Base-by-base conservation (phyloP, 2,888 invertebrate species). In the Gari tellinella region DNA sequence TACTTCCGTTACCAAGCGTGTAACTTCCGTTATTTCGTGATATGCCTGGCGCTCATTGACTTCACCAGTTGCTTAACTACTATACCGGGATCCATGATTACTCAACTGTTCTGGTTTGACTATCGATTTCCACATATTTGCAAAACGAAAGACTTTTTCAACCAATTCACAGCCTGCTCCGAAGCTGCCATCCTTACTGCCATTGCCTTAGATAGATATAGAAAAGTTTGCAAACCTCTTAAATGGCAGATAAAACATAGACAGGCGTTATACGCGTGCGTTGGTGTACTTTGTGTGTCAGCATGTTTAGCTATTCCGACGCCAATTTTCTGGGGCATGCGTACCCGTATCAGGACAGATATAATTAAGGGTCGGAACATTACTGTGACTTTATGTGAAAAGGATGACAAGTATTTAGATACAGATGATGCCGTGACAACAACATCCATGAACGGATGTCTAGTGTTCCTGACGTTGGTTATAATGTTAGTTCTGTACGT, bases 1-100 rank as follows among this genome's bases (percentile, higher is more conserved):
- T 17, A 38, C 8, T 51, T 43, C 43, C 56, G 37, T 5, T 72
- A 72, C 46, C 41, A 56, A 31, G 38, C 25, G 15, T 64, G 73
- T 37, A 73, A 67, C 25, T 73, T 67, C 46, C 53, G 61, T 17
- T 52, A 57, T 14, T 72, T 72, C 40, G 72, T 67, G n/a, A 17
- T 72, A 15, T 52, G 66, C 19, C 55, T 72, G n/a, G 55, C 56
- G 10, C 45, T 72, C 15, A 46, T 62, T 12, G 72, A 72, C 46
- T 21, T 72, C 5, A 15, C 37, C 4, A 48, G 62, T 14, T 52
- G 38, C 21, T 25, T 72, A 21, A 72, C 63, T 5, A 66, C 72
- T 1, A 72, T 72, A 26, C 66, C 72, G 0, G 62, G 45, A 8
- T 66, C 66, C 21, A 53, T 67, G 14, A 19, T 72, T 17, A 65